Evolutionary conservation across 2,888 invertebrate species (phyloP), one percentile per base, ranked within the genome.

Genomic region (Cheilosia variabilis): DNA sequence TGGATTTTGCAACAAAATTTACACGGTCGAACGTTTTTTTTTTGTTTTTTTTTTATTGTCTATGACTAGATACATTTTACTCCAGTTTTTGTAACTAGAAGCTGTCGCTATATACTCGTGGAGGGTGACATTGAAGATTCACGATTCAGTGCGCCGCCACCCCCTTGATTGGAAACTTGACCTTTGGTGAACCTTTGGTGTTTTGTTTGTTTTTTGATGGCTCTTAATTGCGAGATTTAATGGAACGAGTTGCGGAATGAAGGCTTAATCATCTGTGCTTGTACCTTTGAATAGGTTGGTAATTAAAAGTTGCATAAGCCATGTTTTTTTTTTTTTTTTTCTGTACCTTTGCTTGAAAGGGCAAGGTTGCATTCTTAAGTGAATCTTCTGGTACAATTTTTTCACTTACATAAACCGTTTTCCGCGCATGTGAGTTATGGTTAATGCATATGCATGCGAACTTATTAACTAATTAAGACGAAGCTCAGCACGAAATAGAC

Each of bases 101-200:
- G 69, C 73, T 69, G 31, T 17, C 41, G 31, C 73, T 27, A 31
- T 31, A 31, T 63, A 19, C 41, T 31, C 22, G n/a, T 37, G 22
- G 17, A 60, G 27, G 71, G 66, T 80, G 84, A 76, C 80, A 84
- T 84, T 80, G 80, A 75, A 57, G 41, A 75, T 50, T 53, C 45
- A 53, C n/a, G 17, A 27, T 53, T 41, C 37, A 50, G 52, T 9
- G 60, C 50, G 27, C 45, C 19, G 24, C 57, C 37, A 50, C 41
- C 31, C 24, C 43, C 7, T 50, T 24, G 34, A 47, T 58, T 60
- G 41, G 19, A 84, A 69, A 84, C 80, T 80, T 84, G 84, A 84
- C 84, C 84, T 79, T 69, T 69, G 63, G 10, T 83, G 68, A 83
- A 79, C 78, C 43, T 37, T 37, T 37, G n/a, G n/a, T 57, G 43